Conservation (phyloP, 2,113 vertebrate species). For the Phyllostomus discolor region DNA sequence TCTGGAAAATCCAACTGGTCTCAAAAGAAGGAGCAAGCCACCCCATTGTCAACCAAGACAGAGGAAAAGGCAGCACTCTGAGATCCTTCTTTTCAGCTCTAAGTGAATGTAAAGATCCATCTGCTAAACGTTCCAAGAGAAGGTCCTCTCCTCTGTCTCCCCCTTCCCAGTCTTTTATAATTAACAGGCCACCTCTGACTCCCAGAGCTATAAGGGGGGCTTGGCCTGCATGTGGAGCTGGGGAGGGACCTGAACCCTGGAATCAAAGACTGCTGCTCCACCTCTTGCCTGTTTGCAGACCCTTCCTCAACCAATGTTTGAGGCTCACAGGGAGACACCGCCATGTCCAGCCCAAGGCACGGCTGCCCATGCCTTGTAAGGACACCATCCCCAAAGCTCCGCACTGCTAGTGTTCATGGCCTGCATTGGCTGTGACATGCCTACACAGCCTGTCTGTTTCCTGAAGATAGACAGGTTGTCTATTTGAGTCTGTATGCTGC, state of each 20-base stretch:
- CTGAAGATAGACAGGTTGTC: background rate
- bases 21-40: background rate
- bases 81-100: background rate
- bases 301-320: background rate
- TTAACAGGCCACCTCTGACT: background rate
- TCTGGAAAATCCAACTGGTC: background rate
- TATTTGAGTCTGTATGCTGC: background rate
- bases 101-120: background rate
- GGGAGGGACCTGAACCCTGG: background rate
- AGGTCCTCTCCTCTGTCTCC: background rate
- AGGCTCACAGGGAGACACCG: background rate
- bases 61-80: background rate
- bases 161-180: background rate
- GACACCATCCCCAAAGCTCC: background rate
- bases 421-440: rapidly evolving
- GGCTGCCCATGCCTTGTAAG: background rate
- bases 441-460: background rate
- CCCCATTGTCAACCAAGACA: background rate
- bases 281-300: background rate
- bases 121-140: background rate
- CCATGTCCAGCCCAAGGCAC: background rate
- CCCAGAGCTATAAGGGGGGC: background rate
- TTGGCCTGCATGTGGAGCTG: background rate
- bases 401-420: background rate
- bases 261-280: background rate